A percentile compares a stretch with the other conserved stretches of the same genome.
These are phyloP conservation scores for Ooceraea biroi DNA, from an alignment of 1,140 invertebrate genomes.

Conservation along the genomic window DNA sequence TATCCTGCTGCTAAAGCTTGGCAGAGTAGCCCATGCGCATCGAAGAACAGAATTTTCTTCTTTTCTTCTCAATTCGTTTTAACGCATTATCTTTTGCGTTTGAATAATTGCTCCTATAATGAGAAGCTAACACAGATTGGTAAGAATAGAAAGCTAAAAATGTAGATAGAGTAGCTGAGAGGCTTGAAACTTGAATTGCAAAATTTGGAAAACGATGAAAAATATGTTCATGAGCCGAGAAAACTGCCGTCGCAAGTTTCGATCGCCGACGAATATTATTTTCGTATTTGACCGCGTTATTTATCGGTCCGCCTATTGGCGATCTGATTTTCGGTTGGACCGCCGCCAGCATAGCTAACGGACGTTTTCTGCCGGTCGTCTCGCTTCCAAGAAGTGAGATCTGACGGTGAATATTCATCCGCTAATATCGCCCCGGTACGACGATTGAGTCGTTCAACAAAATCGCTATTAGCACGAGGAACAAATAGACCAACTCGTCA, in stretches of 20 bases:
- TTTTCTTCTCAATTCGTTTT: no score
- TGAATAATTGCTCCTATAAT: no score
- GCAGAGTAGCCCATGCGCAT: neutral
- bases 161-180: neutral
- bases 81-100: no score
- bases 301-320: slow-evolving; percentile 71
- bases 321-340: slow-evolving; percentile 73
- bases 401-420: slow-evolving; percentile 37
- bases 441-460: slow-evolving; percentile 50
- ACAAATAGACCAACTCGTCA: neutral
- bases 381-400: slow-evolving; percentile 62
- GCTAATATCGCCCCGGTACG: slow-evolving; percentile 19
- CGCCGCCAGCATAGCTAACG: slow-evolving; percentile 48
- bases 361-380: slow-evolving; percentile 57
- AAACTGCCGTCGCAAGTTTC: slow-evolving; percentile 36
- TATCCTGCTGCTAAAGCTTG: neutral
- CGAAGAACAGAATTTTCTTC: neutral
- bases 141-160: neutral
- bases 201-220: neutral
- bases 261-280: slow-evolving; percentile 71
- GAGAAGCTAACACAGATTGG: no score
- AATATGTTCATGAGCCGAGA: neutral
- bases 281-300: slow-evolving; percentile 71
- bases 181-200: no score
- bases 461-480: neutral